phyloP scores from a whole-genome alignment of 2,888 invertebrate genomes.

The Andrena praecox region DNA sequence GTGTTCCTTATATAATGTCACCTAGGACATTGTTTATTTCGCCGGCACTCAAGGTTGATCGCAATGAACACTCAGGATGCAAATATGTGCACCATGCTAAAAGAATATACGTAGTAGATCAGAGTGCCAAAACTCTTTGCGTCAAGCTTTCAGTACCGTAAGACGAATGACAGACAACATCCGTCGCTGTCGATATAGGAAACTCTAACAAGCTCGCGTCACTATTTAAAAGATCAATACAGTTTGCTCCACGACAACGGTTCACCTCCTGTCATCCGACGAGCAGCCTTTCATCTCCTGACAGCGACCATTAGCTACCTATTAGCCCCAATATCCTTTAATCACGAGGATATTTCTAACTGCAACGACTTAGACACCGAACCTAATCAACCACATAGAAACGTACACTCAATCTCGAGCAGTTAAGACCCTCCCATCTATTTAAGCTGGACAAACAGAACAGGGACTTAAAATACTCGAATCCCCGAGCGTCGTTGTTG shows the following conservation, averaged over 20 bases:
- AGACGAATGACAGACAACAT: constrained; percentile 28
- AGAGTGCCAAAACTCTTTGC: constrained; percentile 56
- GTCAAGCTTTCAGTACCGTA: constrained; percentile 5
- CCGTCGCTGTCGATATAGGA: constrained; percentile 45
- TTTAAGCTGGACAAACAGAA: too few relatives aligned
- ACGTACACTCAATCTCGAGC: too few relatives aligned
- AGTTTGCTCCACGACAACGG: background rate
- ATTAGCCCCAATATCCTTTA: too few relatives aligned
- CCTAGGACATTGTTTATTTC: background rate
- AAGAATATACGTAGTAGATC: constrained; percentile 27
- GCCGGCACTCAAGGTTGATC: constrained; percentile 31
- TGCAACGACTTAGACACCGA: too few relatives aligned
- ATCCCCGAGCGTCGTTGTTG: too few relatives aligned
- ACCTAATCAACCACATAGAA: too few relatives aligned
- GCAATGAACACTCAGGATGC: constrained; percentile 28
- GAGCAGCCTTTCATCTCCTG: too few relatives aligned
- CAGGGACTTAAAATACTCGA: too few relatives aligned
- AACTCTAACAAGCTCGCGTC: constrained; percentile 41
- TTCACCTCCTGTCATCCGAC: too few relatives aligned
- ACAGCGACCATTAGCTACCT: too few relatives aligned
- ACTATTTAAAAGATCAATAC: constrained; percentile 4
- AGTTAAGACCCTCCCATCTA: too few relatives aligned
- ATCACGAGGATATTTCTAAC: too few relatives aligned
- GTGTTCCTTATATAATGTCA: constrained; percentile 5
- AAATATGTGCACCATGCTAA: constrained; percentile 33